Conservation (phyloP, 2,113 vertebrate genomes). For the Aplodontia rufa region DNA sequence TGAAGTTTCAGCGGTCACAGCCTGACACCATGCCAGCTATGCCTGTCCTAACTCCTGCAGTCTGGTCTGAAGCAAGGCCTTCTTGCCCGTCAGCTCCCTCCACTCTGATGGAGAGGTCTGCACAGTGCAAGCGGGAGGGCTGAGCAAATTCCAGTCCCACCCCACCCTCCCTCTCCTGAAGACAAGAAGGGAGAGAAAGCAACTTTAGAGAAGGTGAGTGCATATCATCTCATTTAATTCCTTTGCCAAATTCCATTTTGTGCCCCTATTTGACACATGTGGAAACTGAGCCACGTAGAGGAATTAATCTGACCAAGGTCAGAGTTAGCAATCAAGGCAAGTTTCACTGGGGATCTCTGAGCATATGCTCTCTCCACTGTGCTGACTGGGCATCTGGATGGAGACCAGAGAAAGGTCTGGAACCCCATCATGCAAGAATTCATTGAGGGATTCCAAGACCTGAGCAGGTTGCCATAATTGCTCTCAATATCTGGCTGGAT, state of each 20-base stretch:
- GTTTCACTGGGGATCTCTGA: rapidly evolving
- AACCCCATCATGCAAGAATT: neutral
- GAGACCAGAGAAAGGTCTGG: neutral
- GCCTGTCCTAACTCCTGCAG: neutral
- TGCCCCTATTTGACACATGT: neutral
- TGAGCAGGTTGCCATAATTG: neutral
- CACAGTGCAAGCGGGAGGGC: neutral
- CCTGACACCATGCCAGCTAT: neutral
- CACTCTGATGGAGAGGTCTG: neutral
- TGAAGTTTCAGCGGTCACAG: neutral
- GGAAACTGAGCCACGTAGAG: neutral
- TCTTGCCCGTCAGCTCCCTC: neutral
- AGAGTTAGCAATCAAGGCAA: neutral
- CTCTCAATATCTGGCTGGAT: neutral
- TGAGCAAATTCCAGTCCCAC: neutral
- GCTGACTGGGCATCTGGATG: too few species aligned
- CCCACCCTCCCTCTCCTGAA: neutral
- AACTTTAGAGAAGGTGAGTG: neutral
- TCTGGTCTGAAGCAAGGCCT: neutral
- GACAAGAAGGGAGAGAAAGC: neutral
- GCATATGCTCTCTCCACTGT: rapidly evolving
- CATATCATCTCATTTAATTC: neutral
- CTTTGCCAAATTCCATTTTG: neutral
- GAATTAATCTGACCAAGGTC: neutral
- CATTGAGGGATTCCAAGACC: neutral